Base-by-base conservation (phyloP, 2,797 vertebrate genomes). In the Mormyrus proboscirostris region DNA sequence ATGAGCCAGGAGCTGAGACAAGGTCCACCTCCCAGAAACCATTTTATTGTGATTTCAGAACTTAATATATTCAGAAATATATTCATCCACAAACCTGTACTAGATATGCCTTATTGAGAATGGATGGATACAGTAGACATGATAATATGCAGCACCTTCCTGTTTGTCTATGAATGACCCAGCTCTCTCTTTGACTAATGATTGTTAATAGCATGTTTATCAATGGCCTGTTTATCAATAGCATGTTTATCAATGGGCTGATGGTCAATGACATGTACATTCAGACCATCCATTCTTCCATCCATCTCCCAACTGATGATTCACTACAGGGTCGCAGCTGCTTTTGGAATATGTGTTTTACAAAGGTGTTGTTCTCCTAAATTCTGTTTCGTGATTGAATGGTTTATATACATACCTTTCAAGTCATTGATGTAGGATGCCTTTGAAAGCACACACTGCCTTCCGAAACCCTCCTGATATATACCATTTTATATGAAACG, bases 1-100 rank as follows among this genome's bases (percentile, higher is more conserved):
- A 38, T 0, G 5, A 44, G 33, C 16, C 8, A 41, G 73, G 38
- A 79, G 73, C 14, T 44, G 38, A 79, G 33, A 44, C 38, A 82
- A 10, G 16, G 19, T 82, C 6, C 41, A 47, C 41, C 76, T 47
- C 16, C 73, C 38, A n/a, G 14, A 82, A 47, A 82, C 38, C 6
- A 82, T 44, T 44, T 44, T 82, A 9, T 82, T 82, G 76, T 47
- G 76, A 82, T 82, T 82, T 82, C 76, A 82, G 76, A 82, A 82
- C 7, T 6, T 19, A 73, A 16, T 73, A 41, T 41, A 38, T 73
- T 73, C 65, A 44, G 38, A n/a, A 79, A 79, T 79, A 44, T 79
- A 41, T 79, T 79, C 16, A 47, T 47, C 16, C 76, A 82, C 16
- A 33, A 82, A 82, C 38, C 76, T 82, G 41, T 47, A 22, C 76